Evolutionary conservation across 2,888 invertebrate genomes (phyloP), one percentile per base, ranked within the genome.

Genomic region (Drosophila cognata): DNA sequence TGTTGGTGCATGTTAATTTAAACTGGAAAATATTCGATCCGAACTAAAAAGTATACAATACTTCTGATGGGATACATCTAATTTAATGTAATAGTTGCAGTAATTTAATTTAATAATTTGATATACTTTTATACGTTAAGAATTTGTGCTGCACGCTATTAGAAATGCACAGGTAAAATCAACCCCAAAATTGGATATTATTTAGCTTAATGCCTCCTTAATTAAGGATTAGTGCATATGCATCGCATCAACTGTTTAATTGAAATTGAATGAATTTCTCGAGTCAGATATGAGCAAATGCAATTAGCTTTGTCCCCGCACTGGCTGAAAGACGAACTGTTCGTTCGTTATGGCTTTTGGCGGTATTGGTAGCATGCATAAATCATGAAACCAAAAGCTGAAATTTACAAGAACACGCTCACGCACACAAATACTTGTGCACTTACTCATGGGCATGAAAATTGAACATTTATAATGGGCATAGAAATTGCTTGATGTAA

Each of bases 301-400:
- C 85, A 85, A 85, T 85, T 88, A 84, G 79, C 67, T 46, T n/a
- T 21, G 66, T 52, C 50, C 35, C 48, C 46, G 41, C 51, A 16
- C 35, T 59, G 52, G n/a, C 10, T 55, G 33, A 61, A 48, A 41
- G 60, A 25, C 25, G 35, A 59, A 16, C 28, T 53, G 58, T 38
- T 53, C 38, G 21, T 38, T 31, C 51, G 51, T 57, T 69, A 48
- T 65, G 65, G 71, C 55, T 65, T 76, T 71, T 72, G 67, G 77
- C 63, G 72, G 72, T 18, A 63, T 70, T 65, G 82, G 73, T 64
- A 68, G 70, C 60, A 56, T 76, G 70, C 84, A 88, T 86, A 83
- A 86, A 86, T 88, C 88, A 88, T 81, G 48, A 67, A 69, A 77
- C 77, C 81, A 76, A 84, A 87, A 72, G 75, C 74, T 66, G 43